Conservation (phyloP, 2,888 invertebrate species). For the Lepeophtheirus nordmannii region DNA sequence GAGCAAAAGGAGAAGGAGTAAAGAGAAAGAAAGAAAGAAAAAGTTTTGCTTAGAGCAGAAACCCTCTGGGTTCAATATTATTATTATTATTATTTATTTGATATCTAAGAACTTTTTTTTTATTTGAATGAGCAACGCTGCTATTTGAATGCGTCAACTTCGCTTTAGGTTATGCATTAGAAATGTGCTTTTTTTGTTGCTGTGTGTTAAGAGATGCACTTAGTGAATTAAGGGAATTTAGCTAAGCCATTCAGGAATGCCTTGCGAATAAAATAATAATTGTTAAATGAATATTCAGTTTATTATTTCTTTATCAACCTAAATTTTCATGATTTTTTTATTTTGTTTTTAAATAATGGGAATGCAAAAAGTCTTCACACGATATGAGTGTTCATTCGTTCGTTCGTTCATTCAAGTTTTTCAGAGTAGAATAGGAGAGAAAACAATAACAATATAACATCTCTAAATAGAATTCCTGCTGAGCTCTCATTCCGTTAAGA, state of each 20-base stretch:
- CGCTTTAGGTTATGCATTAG: not conserved
- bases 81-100: not conserved
- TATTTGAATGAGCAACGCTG: not conserved
- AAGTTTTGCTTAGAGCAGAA: not conserved
- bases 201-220: no score
- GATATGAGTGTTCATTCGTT: not conserved
- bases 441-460: not conserved
- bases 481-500: not conserved
- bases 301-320: no score
- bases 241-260: no score
- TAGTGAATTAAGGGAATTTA: no score
- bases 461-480: not conserved
- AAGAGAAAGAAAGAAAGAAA: not conserved
- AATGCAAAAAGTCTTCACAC: no score
- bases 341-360: no score
- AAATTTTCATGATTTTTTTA: no score
- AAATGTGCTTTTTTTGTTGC: not conserved
- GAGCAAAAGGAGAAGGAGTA: not conserved
- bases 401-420: not conserved
- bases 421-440: not conserved
- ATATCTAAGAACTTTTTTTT: constrained; percentile 7
- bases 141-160: not conserved
- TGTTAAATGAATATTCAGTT: no score
- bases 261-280: no score
- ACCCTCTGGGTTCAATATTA: constrained; percentile 6